phyloP scores from a whole-genome alignment of 2,113 vertebrate species.

The Murina feae region DNA sequence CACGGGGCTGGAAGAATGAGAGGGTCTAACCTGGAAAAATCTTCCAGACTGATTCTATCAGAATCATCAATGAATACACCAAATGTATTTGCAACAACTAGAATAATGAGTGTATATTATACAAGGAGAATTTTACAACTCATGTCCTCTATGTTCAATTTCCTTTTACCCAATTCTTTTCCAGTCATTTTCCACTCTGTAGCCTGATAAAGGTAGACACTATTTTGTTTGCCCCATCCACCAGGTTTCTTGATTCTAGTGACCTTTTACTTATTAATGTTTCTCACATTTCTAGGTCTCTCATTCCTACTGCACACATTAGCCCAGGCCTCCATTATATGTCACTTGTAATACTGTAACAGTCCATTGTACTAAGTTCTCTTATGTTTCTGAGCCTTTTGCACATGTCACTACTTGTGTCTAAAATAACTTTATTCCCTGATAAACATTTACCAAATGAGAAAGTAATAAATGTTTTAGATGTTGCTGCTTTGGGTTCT shows the following conservation, averaged over 20 bases:
- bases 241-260: background rate
- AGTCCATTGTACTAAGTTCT: background rate
- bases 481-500: slow-evolving; percentile 55
- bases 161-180: slow-evolving; percentile 22
- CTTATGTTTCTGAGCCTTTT: slow-evolving; percentile 30
- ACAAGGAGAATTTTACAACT: background rate
- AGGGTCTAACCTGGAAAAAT: background rate
- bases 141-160: background rate
- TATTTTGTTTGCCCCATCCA: background rate
- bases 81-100: background rate
- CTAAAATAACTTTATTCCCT: slow-evolving; percentile 44
- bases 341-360: background rate
- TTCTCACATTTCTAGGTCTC: background rate
- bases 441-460: slow-evolving; percentile 43
- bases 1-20: background rate
- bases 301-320: background rate
- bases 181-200: background rate
- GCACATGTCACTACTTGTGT: background rate
- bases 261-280: background rate
- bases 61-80: background rate
- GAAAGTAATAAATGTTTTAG: slow-evolving; percentile 51
- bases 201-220: background rate
- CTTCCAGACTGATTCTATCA: background rate
- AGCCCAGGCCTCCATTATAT: background rate
- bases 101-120: background rate